Conservation (phyloP, 2,888 invertebrate species). For the Hesperia comma region DNA sequence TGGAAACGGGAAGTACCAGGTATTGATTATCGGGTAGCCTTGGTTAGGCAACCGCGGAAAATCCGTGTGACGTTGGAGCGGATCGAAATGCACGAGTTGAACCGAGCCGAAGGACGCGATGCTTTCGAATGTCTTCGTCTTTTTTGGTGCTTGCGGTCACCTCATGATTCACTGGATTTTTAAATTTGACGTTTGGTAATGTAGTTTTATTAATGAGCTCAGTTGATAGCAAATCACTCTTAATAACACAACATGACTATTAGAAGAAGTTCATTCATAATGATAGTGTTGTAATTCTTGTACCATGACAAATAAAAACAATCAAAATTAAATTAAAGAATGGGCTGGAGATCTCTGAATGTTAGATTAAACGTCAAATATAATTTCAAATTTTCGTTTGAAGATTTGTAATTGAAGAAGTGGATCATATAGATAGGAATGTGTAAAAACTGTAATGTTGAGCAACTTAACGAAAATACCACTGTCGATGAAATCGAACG, state of each 20-base stretch:
- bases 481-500: slow-evolving; percentile 69
- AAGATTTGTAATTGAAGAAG: not conserved
- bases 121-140: slow-evolving; percentile 2
- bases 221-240: no score
- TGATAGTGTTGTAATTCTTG: no score
- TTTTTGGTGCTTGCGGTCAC: not conserved
- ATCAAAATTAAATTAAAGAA: no score
- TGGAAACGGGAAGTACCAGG: slow-evolving; percentile 32
- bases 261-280: no score
- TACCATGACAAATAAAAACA: no score
- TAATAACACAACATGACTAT: no score
- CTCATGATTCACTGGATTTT: not conserved
- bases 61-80: slow-evolving; percentile 33
- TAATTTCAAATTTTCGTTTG: not conserved
- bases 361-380: not conserved
- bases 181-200: not conserved
- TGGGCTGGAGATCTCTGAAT: no score
- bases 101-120: slow-evolving; percentile 20
- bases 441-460: slow-evolving; percentile 41
- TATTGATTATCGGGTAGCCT: slow-evolving; percentile 38
- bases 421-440: slow-evolving; percentile 10
- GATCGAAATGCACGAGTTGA: slow-evolving; percentile 34
- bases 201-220: no score
- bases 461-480: slow-evolving; percentile 58
- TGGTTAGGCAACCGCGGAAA: slow-evolving; percentile 37